A percentile compares a stretch with the other conserved stretches of the same genome.
Conservation (phyloP, 1,140 invertebrate species). For the Maniola jurtina region DNA sequence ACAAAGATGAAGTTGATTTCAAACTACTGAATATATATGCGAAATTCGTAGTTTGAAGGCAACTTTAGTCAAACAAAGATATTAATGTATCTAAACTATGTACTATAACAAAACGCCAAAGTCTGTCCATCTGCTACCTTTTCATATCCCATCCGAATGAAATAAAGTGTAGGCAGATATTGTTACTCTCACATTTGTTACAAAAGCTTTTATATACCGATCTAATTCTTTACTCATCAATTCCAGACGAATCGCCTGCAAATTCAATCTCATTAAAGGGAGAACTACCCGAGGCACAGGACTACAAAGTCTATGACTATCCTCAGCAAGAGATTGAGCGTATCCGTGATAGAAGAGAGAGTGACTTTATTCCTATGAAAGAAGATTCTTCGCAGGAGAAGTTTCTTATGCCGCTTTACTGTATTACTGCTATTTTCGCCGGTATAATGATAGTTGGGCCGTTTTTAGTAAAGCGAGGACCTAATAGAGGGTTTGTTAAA, state of each 20-base stretch:
- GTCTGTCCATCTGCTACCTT: too few species aligned
- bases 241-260: neutral
- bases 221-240: neutral
- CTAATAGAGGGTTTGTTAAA: conserved; percentile 43
- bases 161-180: too few species aligned
- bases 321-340: conserved; percentile 1
- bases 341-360: conserved; percentile 16
- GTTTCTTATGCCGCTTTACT: conserved; percentile 34
- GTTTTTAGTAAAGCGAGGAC: conserved; percentile 43
- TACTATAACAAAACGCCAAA: too few species aligned
- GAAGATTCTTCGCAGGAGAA: neutral
- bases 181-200: too few species aligned
- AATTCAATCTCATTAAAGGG: neutral
- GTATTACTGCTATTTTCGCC: conserved; percentile 38
- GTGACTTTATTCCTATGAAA: neutral
- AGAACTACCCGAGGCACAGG: neutral
- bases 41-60: too few species aligned
- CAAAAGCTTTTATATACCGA: too few species aligned
- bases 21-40: too few species aligned
- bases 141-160: too few species aligned
- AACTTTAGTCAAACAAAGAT: too few species aligned
- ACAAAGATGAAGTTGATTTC: too few species aligned
- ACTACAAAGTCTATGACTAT: conserved; percentile 1
- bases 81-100: too few species aligned
- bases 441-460: conserved; percentile 46